A percentile compares a stretch with the other conserved stretches of the same genome.
Conservation (phyloP, 1,140 invertebrate species). For the Muscidifurax raptorellus region DNA sequence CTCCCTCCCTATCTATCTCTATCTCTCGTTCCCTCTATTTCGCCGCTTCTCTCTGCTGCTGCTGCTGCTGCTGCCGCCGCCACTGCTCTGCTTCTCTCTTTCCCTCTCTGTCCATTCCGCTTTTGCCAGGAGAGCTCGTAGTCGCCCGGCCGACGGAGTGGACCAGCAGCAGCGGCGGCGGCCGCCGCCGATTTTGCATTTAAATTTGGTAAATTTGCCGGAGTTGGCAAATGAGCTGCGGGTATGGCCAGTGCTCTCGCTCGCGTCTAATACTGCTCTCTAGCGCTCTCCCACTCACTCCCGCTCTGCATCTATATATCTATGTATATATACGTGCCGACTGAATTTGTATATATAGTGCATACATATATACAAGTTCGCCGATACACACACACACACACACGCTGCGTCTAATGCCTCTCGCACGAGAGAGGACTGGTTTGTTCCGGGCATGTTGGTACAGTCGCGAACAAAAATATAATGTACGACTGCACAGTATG, state of each 20-base stretch:
- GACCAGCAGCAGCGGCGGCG: constrained; percentile 51
- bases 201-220: constrained; percentile 74
- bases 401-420: constrained; percentile 67
- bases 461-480: constrained; percentile 57
- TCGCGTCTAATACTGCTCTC: neutral
- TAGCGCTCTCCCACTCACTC: neutral
- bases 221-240: constrained; percentile 74
- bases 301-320: neutral
- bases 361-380: neutral
- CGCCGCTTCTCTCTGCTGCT: constrained; percentile 43
- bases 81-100: constrained; percentile 52
- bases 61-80: neutral
- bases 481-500: neutral
- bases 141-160: constrained; percentile 51
- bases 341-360: neutral
- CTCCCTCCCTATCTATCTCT: constrained; percentile 40
- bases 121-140: constrained; percentile 42
- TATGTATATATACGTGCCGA: neutral
- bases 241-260: constrained; percentile 59
- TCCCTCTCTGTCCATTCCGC: constrained; percentile 43
- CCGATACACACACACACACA: constrained; percentile 53
- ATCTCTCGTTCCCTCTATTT: constrained; percentile 45
- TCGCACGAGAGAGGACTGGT: constrained; percentile 55
- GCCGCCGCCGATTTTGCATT: constrained; percentile 73
- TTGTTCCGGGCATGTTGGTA: constrained; percentile 49